phyloP scores from a whole-genome alignment of 2,797 vertebrate genomes.

The Sternarchorhynchus goeldii region DNA sequence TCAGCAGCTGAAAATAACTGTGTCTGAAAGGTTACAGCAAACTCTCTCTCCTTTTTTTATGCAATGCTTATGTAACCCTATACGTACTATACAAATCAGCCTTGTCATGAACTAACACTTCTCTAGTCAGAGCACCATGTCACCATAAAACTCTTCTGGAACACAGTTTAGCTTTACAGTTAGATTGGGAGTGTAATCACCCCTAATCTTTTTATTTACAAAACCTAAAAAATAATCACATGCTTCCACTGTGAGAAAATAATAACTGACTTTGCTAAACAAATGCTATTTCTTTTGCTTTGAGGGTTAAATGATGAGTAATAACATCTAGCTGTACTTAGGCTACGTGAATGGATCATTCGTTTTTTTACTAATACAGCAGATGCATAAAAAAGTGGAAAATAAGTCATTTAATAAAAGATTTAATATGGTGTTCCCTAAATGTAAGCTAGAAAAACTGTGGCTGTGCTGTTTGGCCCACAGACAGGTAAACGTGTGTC shows the following conservation, averaged over 20 bases:
- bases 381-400: background rate
- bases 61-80: constrained; percentile 29
- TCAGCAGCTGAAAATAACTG: constrained; percentile 53
- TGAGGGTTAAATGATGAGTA: no score
- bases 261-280: no score
- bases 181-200: no score
- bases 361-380: background rate
- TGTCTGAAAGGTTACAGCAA: constrained; percentile 19
- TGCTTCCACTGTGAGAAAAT: no score
- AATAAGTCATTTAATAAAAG: background rate
- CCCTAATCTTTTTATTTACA: no score
- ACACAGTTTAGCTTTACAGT: no score
- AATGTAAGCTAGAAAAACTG: constrained; percentile 17
- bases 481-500: constrained; percentile 20
- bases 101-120: no score
- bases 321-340: no score
- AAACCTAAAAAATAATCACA: no score
- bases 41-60: constrained; percentile 18
- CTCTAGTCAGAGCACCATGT: no score
- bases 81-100: background rate
- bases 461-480: constrained; percentile 27
- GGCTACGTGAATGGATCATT: background rate
- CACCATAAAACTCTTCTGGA: no score
- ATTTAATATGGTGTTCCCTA: background rate
- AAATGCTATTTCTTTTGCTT: no score